Percentiles rank a stretch among this genome's conserved stretches.
phyloP scores from a whole-genome alignment of 2,888 invertebrate genomes.

The Hedychridium roseum region DNA sequence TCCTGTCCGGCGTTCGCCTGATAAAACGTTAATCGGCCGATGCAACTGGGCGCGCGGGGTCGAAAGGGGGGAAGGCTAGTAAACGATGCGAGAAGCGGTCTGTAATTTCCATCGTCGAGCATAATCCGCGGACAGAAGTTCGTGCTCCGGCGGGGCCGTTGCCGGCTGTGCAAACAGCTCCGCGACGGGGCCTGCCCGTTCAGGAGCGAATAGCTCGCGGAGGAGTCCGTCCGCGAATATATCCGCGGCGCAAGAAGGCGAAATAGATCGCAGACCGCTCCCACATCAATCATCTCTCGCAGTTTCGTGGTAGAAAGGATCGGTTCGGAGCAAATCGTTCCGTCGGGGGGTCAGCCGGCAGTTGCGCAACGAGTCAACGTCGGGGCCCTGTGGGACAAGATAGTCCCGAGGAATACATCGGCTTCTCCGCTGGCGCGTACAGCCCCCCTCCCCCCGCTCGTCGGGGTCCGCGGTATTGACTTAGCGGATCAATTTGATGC shows the following conservation, averaged over 20 bases:
- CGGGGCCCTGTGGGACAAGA: conserved; percentile 30
- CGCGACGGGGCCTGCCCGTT: no score
- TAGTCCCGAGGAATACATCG: conserved; percentile 33
- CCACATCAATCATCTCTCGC: conserved; percentile 62
- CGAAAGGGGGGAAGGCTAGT: no score
- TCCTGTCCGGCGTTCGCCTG: no score
- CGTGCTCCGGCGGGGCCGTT: no score
- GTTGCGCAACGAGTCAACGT: conserved; percentile 54
- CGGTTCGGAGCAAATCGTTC: conserved; percentile 53
- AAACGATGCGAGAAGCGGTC: no score
- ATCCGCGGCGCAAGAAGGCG: conserved; percentile 21
- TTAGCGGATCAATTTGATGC: conserved; percentile 62
- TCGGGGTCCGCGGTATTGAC: conserved; percentile 41
- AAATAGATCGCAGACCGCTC: no score
- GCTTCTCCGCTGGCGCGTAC: conserved; percentile 16
- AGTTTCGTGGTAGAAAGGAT: conserved; percentile 60
- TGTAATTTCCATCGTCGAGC: no score
- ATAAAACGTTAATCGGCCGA: no score
- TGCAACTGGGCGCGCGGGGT: no score
- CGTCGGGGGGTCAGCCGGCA: conserved; percentile 50
- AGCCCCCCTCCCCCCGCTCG: conserved; percentile 12
- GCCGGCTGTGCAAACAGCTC: no score
- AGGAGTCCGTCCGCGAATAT: conserved; percentile 20
- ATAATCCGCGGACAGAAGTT: no score
- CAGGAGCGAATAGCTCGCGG: no score